Conservation (phyloP, 2,113 vertebrate species). For the Coreoperca whiteheadi region DNA sequence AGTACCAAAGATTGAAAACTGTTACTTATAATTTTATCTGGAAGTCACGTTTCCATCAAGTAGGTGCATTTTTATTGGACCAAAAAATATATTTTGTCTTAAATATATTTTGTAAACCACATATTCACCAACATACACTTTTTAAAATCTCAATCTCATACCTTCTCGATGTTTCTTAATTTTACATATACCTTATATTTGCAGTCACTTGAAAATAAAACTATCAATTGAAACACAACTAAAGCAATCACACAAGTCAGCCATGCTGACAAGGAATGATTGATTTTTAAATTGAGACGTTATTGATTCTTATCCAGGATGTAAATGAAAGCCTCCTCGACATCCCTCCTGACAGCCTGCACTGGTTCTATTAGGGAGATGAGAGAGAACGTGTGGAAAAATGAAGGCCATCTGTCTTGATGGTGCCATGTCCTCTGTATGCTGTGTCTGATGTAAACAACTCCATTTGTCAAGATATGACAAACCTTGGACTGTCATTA, state of each 20-base stretch:
- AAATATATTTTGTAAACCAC: background rate
- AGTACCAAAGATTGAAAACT: background rate
- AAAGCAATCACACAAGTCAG: slow-evolving; percentile 45
- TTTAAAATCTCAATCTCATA: background rate
- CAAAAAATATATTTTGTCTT: background rate
- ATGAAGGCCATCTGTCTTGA: slow-evolving; percentile 79
- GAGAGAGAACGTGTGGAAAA: slow-evolving; percentile 66
- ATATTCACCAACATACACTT: background rate
- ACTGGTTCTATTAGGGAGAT: slow-evolving; percentile 72
- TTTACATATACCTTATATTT: slow-evolving; percentile 23
- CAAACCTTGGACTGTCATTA: slow-evolving; percentile 72
- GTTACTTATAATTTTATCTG: slow-evolving; percentile 9
- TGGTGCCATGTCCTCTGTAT: slow-evolving; percentile 65
- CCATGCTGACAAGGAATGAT: slow-evolving; percentile 60
- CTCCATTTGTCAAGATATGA: slow-evolving; percentile 78
- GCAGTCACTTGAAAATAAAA: slow-evolving; percentile 16
- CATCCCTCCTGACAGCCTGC: slow-evolving; percentile 51
- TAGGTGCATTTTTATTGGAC: background rate
- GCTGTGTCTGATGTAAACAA: slow-evolving; percentile 76
- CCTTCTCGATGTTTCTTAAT: slow-evolving; percentile 1
- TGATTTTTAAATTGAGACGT: slow-evolving; percentile 70
- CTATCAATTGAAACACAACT: slow-evolving; percentile 16
- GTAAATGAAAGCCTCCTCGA: slow-evolving; percentile 73
- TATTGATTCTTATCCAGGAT: slow-evolving; percentile 76
- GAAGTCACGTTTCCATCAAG: background rate